Percentiles rank a stretch among this genome's conserved stretches.
phyloP scores from a whole-genome alignment of 2,888 invertebrate species.

The Lysandra coridon region DNA sequence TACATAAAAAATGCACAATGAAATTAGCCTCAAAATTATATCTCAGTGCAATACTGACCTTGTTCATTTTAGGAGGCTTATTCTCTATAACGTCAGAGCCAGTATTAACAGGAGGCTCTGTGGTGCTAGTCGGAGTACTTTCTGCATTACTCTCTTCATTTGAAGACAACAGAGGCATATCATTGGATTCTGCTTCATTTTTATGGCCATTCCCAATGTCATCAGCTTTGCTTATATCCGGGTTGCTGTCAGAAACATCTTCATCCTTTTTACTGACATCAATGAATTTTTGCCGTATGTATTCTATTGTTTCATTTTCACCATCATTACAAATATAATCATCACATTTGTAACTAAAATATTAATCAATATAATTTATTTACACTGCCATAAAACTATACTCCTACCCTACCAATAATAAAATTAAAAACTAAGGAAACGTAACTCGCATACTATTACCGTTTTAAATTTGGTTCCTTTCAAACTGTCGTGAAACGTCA shows the following conservation, averaged over 20 bases:
- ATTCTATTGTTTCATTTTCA: slow-evolving; percentile 76
- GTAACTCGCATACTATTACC: too few species aligned
- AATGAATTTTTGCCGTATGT: slow-evolving; percentile 78
- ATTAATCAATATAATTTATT: neutral
- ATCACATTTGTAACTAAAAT: slow-evolving; percentile 87
- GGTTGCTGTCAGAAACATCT: slow-evolving; percentile 52
- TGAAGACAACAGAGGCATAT: slow-evolving; percentile 34
- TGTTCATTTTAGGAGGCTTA: slow-evolving; percentile 56
- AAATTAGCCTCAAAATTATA: neutral
- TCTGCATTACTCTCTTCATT: slow-evolving; percentile 48
- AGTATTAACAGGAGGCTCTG: slow-evolving; percentile 46
- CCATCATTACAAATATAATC: slow-evolving; percentile 89
- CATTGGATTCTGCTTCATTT: slow-evolving; percentile 38
- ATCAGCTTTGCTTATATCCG: slow-evolving; percentile 46
- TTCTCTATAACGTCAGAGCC: slow-evolving; percentile 53
- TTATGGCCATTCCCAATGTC: slow-evolving; percentile 48
- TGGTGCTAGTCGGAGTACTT: slow-evolving; percentile 48
- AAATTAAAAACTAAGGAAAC: too few species aligned
- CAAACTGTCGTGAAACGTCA: too few species aligned
- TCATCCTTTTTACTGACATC: slow-evolving; percentile 50
- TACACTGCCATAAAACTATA: neutral
- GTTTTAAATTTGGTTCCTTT: too few species aligned
- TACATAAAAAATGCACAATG: neutral
- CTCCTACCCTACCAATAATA: too few species aligned
- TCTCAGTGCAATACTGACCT: slow-evolving; percentile 49